phyloP scores from a whole-genome alignment of 92 coral and sea anemone genomes.

The Isaurus tuberculatus region DNA sequence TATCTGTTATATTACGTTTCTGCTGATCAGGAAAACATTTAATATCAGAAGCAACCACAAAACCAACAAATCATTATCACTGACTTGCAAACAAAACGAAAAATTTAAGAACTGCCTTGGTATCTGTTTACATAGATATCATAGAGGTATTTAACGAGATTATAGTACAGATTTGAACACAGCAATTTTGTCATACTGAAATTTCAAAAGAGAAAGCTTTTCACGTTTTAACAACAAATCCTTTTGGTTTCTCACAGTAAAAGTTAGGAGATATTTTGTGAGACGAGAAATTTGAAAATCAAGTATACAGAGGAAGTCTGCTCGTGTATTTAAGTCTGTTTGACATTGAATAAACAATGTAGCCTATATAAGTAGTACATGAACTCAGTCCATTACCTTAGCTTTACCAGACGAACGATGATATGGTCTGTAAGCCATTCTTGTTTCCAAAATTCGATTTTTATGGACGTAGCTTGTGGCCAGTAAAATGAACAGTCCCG shows the following conservation, averaged over 20 bases:
- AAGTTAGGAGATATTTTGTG: no score
- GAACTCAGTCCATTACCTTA: background rate
- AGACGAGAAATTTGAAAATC: no score
- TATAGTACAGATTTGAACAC: background rate
- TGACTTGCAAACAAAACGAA: background rate
- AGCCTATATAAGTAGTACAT: no score
- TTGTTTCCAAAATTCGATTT: background rate
- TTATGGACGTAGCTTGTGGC: background rate
- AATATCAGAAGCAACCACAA: background rate
- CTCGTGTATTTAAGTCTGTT: background rate
- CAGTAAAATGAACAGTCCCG: background rate
- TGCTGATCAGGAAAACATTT: no score
- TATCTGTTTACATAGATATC: constrained; percentile 20
- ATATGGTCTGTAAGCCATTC: constrained; percentile 42
- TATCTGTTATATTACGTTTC: no score
- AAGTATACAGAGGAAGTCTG: no score
- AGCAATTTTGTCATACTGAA: no score
- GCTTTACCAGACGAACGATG: constrained; percentile 41
- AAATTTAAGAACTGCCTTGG: background rate
- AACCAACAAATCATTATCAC: background rate
- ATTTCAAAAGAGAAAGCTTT: no score
- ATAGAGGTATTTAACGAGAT: background rate
- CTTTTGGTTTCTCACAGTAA: no score
- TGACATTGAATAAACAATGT: no score
- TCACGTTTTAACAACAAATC: no score